Conservation (phyloP, 2,113 vertebrate species). For the Rallus limicola region DNA sequence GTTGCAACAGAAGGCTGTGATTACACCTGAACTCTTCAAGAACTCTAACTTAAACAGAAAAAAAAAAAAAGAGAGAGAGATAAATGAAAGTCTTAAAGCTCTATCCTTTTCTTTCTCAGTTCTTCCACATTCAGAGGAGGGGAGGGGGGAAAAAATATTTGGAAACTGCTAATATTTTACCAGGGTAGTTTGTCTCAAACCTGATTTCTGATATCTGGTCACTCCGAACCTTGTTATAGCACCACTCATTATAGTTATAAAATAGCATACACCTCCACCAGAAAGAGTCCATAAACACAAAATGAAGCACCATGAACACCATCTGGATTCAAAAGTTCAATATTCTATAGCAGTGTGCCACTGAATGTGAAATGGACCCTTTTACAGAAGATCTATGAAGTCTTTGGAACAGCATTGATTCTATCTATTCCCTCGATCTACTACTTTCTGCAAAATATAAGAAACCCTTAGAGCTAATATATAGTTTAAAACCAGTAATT, state of each 20-base stretch:
- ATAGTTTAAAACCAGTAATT: not conserved
- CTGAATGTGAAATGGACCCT: not conserved
- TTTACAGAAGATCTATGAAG: constrained; percentile 6
- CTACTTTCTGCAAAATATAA: not conserved
- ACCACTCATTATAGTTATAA: constrained; percentile 10
- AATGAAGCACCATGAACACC: constrained; percentile 28
- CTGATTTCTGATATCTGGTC: constrained; percentile 10
- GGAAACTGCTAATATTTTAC: not conserved
- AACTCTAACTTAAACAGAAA: constrained; percentile 74
- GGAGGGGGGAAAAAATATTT: not conserved
- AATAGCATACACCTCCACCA: constrained; percentile 8
- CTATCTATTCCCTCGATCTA: not conserved
- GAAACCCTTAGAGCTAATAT: not conserved
- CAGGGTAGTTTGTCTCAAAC: not conserved
- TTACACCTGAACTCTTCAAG: constrained; percentile 86
- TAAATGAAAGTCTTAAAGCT: constrained; percentile 75
- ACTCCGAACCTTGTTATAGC: not conserved
- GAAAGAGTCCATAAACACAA: constrained; percentile 45
- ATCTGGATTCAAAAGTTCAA: constrained; percentile 49
- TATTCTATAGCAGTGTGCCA: not conserved
- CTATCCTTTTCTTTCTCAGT: not conserved
- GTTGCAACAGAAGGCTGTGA: constrained; percentile 82
- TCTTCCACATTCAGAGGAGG: not conserved
- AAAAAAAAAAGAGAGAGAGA: constrained; percentile 79
- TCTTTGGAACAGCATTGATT: not conserved